A percentile compares a stretch with the other conserved stretches of the same genome.
Evolutionary conservation across 1,140 invertebrate genomes (phyloP).

Genomic region (Polypedilum pembai): DNA sequence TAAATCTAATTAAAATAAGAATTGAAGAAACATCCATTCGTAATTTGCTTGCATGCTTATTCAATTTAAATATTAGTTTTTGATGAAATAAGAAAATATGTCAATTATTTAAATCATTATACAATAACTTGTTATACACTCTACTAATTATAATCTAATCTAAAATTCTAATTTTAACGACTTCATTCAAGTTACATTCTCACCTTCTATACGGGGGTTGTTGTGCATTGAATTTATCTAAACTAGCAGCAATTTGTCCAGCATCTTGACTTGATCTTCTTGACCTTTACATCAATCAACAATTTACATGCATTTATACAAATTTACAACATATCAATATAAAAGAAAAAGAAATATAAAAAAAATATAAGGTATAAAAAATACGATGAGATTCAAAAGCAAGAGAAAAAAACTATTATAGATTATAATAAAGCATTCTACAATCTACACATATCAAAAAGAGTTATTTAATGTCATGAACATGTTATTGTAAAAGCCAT

Average conservation of each 20-base stretch:
- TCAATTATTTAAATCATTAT: too few relatives aligned
- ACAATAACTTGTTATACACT: too few relatives aligned
- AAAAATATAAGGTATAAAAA: slow-evolving; percentile 16
- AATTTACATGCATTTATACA: slow-evolving; percentile 33
- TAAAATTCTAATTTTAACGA: neutral
- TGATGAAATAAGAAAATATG: too few relatives aligned
- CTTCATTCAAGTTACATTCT: slow-evolving; percentile 38
- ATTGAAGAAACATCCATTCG: too few relatives aligned
- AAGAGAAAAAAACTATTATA: slow-evolving; percentile 33
- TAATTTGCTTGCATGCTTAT: too few relatives aligned
- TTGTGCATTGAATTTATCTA: slow-evolving; percentile 43
- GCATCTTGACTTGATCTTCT: slow-evolving; percentile 71
- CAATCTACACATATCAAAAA: too few relatives aligned
- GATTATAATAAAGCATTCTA: slow-evolving; percentile 31
- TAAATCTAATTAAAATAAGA: too few relatives aligned
- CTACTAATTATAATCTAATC: too few relatives aligned
- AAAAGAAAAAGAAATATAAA: neutral
- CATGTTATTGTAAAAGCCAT: too few relatives aligned
- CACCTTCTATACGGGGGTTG: slow-evolving; percentile 42
- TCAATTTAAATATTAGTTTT: too few relatives aligned
- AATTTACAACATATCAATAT: neutral
- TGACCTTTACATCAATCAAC: slow-evolving; percentile 50
- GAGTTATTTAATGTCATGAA: too few relatives aligned
- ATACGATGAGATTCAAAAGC: slow-evolving; percentile 1
- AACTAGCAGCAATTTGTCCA: slow-evolving; percentile 48